A percentile compares a stretch with the other conserved stretches of the same genome.
These are phyloP conservation scores for Dynastes maya DNA, from an alignment of 2,888 invertebrate species.

Conservation along the genomic window DNA sequence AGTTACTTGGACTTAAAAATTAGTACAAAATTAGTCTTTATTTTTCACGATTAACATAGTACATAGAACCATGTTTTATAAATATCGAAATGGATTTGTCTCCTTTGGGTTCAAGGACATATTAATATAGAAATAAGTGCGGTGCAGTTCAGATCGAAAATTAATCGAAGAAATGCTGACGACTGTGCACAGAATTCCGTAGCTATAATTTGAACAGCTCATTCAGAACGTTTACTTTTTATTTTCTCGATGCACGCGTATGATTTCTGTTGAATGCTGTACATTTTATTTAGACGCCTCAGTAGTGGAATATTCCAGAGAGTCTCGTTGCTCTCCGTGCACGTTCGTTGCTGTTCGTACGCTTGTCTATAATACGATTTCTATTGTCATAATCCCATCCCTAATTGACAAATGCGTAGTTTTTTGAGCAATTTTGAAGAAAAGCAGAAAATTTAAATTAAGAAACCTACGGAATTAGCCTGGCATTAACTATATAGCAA, in stretches of 20 bases:
- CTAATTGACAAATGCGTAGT: neutral
- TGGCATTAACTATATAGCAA: too few species aligned
- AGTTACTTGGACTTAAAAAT: too few species aligned
- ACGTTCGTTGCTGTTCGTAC: conserved; percentile 3
- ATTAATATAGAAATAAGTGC: conserved; percentile 6
- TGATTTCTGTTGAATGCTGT: conserved; percentile 36
- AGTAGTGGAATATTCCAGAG: conserved; percentile 35
- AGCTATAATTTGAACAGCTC: neutral
- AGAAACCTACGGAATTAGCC: too few species aligned
- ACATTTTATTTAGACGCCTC: conserved; percentile 19
- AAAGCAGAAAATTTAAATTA: neutral
- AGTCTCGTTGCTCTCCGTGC: conserved; percentile 1
- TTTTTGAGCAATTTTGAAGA: neutral
- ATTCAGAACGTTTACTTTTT: neutral
- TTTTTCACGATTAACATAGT: too few species aligned
- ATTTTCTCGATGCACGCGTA: neutral
- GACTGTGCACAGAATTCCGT: neutral
- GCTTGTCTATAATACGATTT: neutral
- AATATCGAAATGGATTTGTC: conserved; percentile 11
- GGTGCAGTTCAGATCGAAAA: neutral
- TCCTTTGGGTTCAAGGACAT: conserved; percentile 26
- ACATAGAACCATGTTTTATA: conserved; percentile 1
- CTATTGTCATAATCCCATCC: neutral
- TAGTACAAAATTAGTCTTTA: too few species aligned
- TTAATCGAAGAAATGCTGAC: neutral